Percentiles rank a stretch among this genome's conserved stretches.
Evolutionary conservation across 2,797 vertebrate genomes (phyloP).

Genomic region (Scomberomorus guttatus): DNA sequence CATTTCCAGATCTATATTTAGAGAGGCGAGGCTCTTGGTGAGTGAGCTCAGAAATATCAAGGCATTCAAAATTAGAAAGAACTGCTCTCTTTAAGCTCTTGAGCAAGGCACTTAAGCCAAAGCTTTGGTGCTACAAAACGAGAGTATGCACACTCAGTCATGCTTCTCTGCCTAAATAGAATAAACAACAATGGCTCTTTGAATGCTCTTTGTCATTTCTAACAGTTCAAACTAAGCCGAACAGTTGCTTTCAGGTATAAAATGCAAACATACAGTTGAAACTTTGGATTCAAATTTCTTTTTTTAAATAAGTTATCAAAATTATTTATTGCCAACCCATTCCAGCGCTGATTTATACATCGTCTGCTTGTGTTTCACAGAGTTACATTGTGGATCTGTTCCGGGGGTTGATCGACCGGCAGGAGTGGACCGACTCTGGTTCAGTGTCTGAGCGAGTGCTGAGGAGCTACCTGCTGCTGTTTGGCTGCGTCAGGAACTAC

Average conservation of each 20-base stretch:
- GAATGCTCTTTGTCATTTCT: background rate
- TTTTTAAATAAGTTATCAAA: no score
- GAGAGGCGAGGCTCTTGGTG: no score
- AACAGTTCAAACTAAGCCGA: slow-evolving; percentile 2
- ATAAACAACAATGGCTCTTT: background rate
- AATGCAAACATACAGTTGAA: no score
- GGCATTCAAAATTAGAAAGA: background rate
- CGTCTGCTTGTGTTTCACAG: slow-evolving; percentile 74
- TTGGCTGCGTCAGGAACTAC: slow-evolving; percentile 87
- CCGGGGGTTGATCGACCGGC: slow-evolving; percentile 87
- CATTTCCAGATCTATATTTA: no score
- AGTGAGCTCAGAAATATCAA: no score
- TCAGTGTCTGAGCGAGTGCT: slow-evolving; percentile 88
- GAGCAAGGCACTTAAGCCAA: no score
- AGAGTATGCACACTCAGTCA: background rate
- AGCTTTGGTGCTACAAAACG: background rate
- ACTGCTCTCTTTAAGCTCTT: background rate
- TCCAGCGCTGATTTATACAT: background rate
- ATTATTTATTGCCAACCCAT: background rate
- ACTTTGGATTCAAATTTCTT: no score
- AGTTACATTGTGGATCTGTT: slow-evolving; percentile 89
- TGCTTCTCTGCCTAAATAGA: slow-evolving; percentile 2
- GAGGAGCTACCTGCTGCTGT: slow-evolving; percentile 87
- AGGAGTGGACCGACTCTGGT: slow-evolving; percentile 90
- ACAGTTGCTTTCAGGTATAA: background rate